These are phyloP conservation scores for Epizoanthus fatuus DNA, from an alignment of 92 coral and sea anemone species.

Conservation along the genomic window DNA sequence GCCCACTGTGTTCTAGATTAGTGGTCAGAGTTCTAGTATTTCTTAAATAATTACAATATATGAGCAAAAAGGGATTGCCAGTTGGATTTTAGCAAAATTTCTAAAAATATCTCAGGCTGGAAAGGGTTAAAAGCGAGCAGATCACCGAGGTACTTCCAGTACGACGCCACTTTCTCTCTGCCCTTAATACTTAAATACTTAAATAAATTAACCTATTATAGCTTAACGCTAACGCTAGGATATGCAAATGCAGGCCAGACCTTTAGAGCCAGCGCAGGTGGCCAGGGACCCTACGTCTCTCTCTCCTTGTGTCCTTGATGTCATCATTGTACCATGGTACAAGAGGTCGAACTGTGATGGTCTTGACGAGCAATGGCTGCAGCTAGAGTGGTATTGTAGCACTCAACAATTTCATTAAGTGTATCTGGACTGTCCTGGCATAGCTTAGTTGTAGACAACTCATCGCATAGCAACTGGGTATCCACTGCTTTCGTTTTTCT, in stretches of 20 bases:
- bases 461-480: constrained; percentile 32
- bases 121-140: constrained; percentile 55
- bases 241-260: too few species aligned
- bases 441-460: constrained; percentile 46
- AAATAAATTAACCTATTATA: too few species aligned
- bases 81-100: too few species aligned
- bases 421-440: constrained; percentile 50
- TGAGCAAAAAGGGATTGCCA: too few species aligned
- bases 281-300: constrained; percentile 11
- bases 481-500: constrained; percentile 42
- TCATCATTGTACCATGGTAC: constrained; percentile 70
- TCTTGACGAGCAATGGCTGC: constrained; percentile 58
- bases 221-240: too few species aligned
- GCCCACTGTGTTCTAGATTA: too few species aligned
- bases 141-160: constrained; percentile 58
- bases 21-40: too few species aligned
- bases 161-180: constrained; percentile 73
- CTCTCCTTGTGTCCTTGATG: constrained; percentile 58
- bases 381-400: constrained; percentile 61
- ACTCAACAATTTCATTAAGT: constrained; percentile 61
- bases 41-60: too few species aligned
- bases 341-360: constrained; percentile 55
- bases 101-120: too few species aligned
- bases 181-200: constrained; percentile 12
- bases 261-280: too few species aligned